These are phyloP conservation scores for Globia sparganii DNA, from an alignment of 2,888 invertebrate species.

Conservation along the genomic window DNA sequence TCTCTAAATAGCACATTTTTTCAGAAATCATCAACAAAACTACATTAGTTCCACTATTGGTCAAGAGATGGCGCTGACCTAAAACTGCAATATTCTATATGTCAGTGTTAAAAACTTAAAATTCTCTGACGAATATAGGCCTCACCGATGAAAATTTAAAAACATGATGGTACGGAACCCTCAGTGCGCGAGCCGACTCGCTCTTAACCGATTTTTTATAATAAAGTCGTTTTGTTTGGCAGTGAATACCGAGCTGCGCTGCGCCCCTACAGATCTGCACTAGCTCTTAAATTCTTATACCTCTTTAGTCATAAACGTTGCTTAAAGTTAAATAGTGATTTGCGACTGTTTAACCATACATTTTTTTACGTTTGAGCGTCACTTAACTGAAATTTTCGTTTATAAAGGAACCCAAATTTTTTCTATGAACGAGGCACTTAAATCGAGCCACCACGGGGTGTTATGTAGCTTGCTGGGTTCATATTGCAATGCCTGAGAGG, in stretches of 20 bases:
- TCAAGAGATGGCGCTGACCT: no score
- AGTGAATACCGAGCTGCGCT: neutral
- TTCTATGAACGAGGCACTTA: slow-evolving; percentile 6
- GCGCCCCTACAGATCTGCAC: neutral
- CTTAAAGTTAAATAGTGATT: neutral
- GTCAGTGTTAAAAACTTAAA: no score
- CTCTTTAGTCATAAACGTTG: neutral
- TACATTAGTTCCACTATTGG: no score
- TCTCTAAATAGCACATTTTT: no score
- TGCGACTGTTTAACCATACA: neutral
- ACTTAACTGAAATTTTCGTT: neutral
- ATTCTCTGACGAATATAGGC: no score
- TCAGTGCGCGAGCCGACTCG: no score
- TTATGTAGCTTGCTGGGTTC: neutral
- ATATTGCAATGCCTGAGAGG: neutral
- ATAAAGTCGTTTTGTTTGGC: neutral
- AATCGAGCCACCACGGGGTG: neutral
- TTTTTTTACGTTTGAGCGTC: neutral
- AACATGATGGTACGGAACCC: no score
- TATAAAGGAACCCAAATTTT: neutral
- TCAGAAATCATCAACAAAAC: no score
- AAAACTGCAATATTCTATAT: no score
- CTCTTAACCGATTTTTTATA: no score
- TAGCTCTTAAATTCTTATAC: neutral
- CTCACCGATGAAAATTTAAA: no score